phyloP scores from a whole-genome alignment of 2,888 invertebrate species.

The Caenorhabditis sinica region DNA sequence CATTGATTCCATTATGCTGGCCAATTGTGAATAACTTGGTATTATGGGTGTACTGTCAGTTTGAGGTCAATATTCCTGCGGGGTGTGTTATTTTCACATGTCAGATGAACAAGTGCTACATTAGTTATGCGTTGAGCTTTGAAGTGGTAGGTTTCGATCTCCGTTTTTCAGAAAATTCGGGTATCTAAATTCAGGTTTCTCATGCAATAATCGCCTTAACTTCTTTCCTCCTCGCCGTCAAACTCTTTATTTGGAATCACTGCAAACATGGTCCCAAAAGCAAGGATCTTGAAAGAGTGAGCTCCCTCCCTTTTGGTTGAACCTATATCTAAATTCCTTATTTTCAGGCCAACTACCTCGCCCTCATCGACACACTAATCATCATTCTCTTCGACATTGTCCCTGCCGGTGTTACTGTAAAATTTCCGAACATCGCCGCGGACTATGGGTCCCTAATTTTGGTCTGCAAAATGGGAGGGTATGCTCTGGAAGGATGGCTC shows the following conservation, averaged over 20 bases:
- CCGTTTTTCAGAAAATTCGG: too few species aligned
- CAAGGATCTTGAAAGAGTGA: conserved; percentile 10
- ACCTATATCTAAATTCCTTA: neutral
- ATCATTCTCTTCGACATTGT: conserved; percentile 17
- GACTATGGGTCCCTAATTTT: conserved; percentile 10
- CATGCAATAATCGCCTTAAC: conserved; percentile 1
- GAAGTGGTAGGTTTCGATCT: neutral
- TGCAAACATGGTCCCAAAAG: conserved; percentile 2
- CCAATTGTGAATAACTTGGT: neutral
- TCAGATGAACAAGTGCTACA: neutral
- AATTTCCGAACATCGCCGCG: neutral
- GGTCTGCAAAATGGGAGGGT: conserved; percentile 20
- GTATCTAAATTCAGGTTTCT: neutral
- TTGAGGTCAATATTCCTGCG: conserved; percentile 1
- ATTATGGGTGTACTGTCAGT: neutral
- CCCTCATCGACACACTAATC: conserved; percentile 33
- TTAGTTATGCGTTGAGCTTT: neutral
- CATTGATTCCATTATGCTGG: neutral
- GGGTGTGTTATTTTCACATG: conserved; percentile 8
- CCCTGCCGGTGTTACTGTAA: neutral
- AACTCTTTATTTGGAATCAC: conserved; percentile 38
- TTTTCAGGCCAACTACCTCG: conserved; percentile 33
- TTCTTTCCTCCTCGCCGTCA: neutral
- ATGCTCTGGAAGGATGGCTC: conserved; percentile 6
- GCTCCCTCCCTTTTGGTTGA: neutral